Percentiles rank a stretch among this genome's conserved stretches.
These are phyloP conservation scores for Enteromius mattozi DNA, from an alignment of 2,797 vertebrate species.

Conservation along the genomic window DNA sequence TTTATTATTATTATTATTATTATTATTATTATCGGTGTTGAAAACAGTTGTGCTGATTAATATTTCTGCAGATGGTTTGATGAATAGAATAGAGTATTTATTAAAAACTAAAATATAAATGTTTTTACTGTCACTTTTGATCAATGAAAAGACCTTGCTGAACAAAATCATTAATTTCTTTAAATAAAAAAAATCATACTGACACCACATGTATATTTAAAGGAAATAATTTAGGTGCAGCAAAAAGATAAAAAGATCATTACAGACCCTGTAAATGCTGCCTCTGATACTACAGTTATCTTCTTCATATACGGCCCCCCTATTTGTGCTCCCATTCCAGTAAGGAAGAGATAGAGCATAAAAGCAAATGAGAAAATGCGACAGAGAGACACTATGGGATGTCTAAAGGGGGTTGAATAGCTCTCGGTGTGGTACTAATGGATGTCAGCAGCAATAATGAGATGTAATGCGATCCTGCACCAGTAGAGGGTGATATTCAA, in stretches of 20 bases:
- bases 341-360: conserved; percentile 51
- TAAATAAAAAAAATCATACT: background rate
- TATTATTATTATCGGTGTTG: background rate
- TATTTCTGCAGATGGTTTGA: background rate
- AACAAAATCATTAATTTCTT: background rate
- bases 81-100: background rate
- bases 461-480: conserved; percentile 52
- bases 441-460: conserved; percentile 33
- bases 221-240: background rate
- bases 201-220: background rate
- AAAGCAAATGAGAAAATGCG: conserved; percentile 21
- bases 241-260: conserved; percentile 1
- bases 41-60: background rate
- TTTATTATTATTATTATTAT: background rate
- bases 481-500: conserved; percentile 57
- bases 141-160: background rate
- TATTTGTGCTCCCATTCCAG: background rate
- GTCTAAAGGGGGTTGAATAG: conserved; percentile 46
- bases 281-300: conserved; percentile 2
- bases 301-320: background rate
- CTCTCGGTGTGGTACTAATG: conserved; percentile 44
- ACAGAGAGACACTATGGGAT: conserved; percentile 18
- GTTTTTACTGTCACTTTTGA: background rate
- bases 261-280: background rate
- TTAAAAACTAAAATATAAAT: background rate